Base-by-base conservation (phyloP, 1,140 invertebrate genomes). In the Bombus breviceps region DNA sequence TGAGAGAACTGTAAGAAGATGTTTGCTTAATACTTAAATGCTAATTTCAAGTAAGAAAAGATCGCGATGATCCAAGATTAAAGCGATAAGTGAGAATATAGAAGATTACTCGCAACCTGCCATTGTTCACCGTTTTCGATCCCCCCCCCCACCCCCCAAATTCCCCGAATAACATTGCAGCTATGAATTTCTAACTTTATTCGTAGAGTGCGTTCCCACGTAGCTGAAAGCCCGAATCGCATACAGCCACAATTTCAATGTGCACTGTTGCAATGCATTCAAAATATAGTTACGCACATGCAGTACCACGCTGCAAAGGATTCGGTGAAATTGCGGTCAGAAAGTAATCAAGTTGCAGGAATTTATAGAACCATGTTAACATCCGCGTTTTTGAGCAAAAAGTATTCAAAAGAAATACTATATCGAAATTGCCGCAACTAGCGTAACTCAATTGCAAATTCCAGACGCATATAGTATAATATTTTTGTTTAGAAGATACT, bases 131-230 rank as follows among this genome's bases (percentile, higher is more conserved):
- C 1, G 25, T 62, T 62, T 43, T 62, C 28, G 34, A 62, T 3
- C n/a, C 0, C 1, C 41, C 18, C 0, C 0, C 0, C 15, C 0
- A n/a, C 47, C 18, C 18, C 47, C 5, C 5, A 18, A 47, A 47
- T 47, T 47, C 43, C 4, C 5, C 22, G 72, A 32, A 64, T 43
- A 73, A 79, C 41, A 79, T 77, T 39, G 32, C 18, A 64, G 41
- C 64, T 62, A 64, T 85, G 77, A 89, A 86, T 86, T 77, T 69
- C 68, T 71, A 77, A 77, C 62, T 59, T 83, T 83, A 83, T 89
- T 82, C 75, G 88, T 79, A 89, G 83, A 89, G 78, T 87, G 75
- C 88, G 87, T 89, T 87, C 59, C 72, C 69, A 73, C 77, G 59
- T 84, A 89, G 80, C 78, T 76, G 84, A 62, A 87, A 86, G 75